Conservation (phyloP, 2,888 invertebrate species). For the Galerucella pusilla region DNA sequence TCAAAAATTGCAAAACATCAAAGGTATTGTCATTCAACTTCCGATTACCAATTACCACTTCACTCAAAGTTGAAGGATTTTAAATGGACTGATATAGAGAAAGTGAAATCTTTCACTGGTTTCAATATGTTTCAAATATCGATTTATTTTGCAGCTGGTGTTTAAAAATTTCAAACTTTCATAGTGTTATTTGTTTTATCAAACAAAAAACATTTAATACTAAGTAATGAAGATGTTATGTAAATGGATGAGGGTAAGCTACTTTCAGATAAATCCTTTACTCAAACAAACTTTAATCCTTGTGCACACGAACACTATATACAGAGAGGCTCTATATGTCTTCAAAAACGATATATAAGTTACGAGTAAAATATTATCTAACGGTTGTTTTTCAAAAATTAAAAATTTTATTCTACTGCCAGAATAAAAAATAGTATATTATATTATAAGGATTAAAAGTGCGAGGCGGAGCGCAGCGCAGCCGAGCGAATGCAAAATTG, state of each 20-base stretch:
- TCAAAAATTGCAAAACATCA: slow-evolving; percentile 22
- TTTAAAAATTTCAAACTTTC: neutral
- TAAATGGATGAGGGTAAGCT: neutral
- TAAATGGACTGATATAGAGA: too few relatives aligned
- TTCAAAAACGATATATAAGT: too few relatives aligned
- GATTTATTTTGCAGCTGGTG: neutral
- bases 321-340: neutral
- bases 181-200: neutral
- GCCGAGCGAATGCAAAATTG: too few relatives aligned
- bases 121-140: too few relatives aligned
- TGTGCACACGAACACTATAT: neutral
- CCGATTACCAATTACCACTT: neutral
- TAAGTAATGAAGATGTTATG: slow-evolving; percentile 16
- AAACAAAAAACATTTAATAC: slow-evolving; percentile 7
- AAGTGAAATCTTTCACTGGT: too few relatives aligned
- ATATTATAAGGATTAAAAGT: too few relatives aligned
- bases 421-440: too few relatives aligned
- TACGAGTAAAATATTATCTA: too few relatives aligned
- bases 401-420: too few relatives aligned
- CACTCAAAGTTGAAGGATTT: too few relatives aligned
- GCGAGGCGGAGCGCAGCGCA: too few relatives aligned
- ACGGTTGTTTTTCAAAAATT: too few relatives aligned
- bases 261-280: neutral
- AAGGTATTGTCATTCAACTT: neutral
- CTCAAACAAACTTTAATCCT: slow-evolving; percentile 7